A percentile compares a stretch with the other conserved stretches of the same genome.
Conservation (phyloP, 2,888 invertebrate genomes). For the Caenorhabditis panamensis region DNA sequence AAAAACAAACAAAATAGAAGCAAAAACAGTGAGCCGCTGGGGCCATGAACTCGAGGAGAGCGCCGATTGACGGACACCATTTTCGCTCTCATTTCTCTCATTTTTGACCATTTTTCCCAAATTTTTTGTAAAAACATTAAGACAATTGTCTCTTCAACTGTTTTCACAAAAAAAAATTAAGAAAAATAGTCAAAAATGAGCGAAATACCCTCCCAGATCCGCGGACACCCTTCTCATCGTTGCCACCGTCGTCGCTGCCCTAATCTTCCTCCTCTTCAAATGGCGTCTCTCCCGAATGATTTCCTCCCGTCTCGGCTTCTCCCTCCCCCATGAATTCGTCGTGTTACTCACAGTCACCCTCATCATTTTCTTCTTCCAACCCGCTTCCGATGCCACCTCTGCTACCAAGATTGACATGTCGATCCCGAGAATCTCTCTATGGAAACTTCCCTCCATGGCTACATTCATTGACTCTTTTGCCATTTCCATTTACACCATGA, state of each 20-base stretch:
- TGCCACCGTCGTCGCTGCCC: slow-evolving; percentile 42
- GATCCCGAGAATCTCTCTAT: slow-evolving; percentile 31
- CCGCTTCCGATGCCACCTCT: slow-evolving; percentile 10
- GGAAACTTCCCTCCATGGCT: slow-evolving; percentile 35
- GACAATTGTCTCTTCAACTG: too few relatives aligned
- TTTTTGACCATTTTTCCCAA: too few relatives aligned
- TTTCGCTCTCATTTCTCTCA: too few relatives aligned
- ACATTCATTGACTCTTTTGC: slow-evolving; percentile 62
- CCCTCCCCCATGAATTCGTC: slow-evolving; percentile 56
- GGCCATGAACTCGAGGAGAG: too few relatives aligned
- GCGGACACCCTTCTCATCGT: slow-evolving; percentile 48
- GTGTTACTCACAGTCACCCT: slow-evolving; percentile 45
- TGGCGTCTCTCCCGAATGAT: slow-evolving; percentile 46
- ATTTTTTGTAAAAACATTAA: too few relatives aligned
- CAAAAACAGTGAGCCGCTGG: too few relatives aligned
- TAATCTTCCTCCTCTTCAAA: slow-evolving; percentile 57
- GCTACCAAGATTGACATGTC: slow-evolving; percentile 30
- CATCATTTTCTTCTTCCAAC: slow-evolving; percentile 52
- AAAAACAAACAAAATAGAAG: too few relatives aligned
- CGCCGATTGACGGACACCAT: too few relatives aligned
- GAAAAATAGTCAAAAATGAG: too few relatives aligned
- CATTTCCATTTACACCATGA: slow-evolving; percentile 65
- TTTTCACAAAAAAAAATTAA: too few relatives aligned
- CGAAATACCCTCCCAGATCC: too few relatives aligned
- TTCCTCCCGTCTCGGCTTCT: slow-evolving; percentile 44